Conservation (phyloP, 2,797 vertebrate genomes). For the Melanotaenia nigrans region DNA sequence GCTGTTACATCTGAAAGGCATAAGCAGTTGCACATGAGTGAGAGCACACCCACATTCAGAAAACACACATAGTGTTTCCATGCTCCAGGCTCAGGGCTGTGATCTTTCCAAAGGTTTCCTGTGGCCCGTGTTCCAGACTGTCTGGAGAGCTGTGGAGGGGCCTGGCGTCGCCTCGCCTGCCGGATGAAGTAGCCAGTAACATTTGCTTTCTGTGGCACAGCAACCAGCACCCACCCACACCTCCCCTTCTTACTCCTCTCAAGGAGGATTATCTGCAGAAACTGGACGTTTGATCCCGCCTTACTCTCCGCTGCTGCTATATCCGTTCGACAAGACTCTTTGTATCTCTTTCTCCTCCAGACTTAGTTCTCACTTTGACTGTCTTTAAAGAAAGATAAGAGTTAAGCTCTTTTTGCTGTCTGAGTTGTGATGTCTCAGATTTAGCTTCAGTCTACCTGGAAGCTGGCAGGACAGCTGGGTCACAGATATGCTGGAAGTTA, state of each 20-base stretch:
- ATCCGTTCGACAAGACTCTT: slow-evolving; percentile 68
- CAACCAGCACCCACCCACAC: not conserved
- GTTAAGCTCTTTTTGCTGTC: slow-evolving; percentile 42
- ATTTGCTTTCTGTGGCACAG: slow-evolving; percentile 31
- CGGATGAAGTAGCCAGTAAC: slow-evolving; percentile 58
- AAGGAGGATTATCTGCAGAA: slow-evolving; percentile 68
- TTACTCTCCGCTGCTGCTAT: slow-evolving; percentile 47
- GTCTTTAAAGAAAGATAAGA: slow-evolving; percentile 46
- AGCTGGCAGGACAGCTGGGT: slow-evolving; percentile 49
- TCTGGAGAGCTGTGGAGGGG: slow-evolving; percentile 67
- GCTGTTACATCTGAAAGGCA: slow-evolving; percentile 53
- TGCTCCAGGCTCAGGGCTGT: slow-evolving; percentile 68
- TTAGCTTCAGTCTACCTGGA: slow-evolving; percentile 41
- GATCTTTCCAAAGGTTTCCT: slow-evolving; percentile 75
- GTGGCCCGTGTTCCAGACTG: slow-evolving; percentile 75
- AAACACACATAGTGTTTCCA: slow-evolving; percentile 53
- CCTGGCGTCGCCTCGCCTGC: slow-evolving; percentile 57
- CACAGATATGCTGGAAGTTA: slow-evolving; percentile 52
- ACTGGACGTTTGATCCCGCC: slow-evolving; percentile 76
- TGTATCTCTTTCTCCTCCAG: slow-evolving; percentile 43
- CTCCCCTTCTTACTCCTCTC: slow-evolving; percentile 23
- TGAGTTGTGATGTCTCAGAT: slow-evolving; percentile 46
- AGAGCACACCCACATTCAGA: slow-evolving; percentile 22
- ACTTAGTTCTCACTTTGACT: slow-evolving; percentile 39
- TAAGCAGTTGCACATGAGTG: slow-evolving; percentile 50